Conservation (phyloP, 1,140 invertebrate genomes). For the Zaprionus capensis region DNA sequence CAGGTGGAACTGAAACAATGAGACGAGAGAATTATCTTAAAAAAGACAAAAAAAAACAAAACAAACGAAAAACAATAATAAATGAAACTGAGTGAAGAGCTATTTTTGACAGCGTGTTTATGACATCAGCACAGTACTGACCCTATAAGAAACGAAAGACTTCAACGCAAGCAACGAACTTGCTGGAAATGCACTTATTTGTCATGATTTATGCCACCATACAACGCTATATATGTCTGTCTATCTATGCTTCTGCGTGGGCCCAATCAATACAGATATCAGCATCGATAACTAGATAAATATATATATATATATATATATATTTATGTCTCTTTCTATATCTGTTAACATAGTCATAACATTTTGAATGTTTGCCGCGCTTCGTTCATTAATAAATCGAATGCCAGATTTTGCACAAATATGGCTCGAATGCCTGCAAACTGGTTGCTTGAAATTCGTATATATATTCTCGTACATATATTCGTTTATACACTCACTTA, state of each 20-base stretch:
- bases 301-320: slow-evolving; percentile 15
- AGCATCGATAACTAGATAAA: slow-evolving; percentile 52
- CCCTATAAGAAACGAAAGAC: slow-evolving; percentile 64
- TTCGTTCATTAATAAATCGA: slow-evolving; percentile 75
- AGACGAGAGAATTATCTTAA: slow-evolving; percentile 29
- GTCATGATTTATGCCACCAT: slow-evolving; percentile 25
- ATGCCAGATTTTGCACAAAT: slow-evolving; percentile 65
- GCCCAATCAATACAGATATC: slow-evolving; percentile 31
- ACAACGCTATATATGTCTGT: slow-evolving; percentile 67
- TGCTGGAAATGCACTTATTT: slow-evolving; percentile 72
- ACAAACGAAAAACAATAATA: slow-evolving; percentile 7
- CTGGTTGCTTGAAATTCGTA: slow-evolving; percentile 23
- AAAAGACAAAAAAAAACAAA: slow-evolving; percentile 13
- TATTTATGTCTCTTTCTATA: not conserved
- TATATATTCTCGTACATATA: not conserved
- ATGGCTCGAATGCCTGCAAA: slow-evolving; percentile 58
- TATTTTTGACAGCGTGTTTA: not conserved
- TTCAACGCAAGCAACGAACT: slow-evolving; percentile 73
- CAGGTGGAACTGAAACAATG: slow-evolving; percentile 27
- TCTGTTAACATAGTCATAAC: slow-evolving; percentile 24
- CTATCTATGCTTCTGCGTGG: slow-evolving; percentile 57
- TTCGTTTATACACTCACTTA: slow-evolving; percentile 27
- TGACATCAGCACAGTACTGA: not conserved
- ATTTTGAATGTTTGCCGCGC: slow-evolving; percentile 34
- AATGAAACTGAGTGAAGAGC: slow-evolving; percentile 11